These are phyloP conservation scores for Lophius piscatorius DNA, from an alignment of 2,113 vertebrate genomes.

Conservation along the genomic window DNA sequence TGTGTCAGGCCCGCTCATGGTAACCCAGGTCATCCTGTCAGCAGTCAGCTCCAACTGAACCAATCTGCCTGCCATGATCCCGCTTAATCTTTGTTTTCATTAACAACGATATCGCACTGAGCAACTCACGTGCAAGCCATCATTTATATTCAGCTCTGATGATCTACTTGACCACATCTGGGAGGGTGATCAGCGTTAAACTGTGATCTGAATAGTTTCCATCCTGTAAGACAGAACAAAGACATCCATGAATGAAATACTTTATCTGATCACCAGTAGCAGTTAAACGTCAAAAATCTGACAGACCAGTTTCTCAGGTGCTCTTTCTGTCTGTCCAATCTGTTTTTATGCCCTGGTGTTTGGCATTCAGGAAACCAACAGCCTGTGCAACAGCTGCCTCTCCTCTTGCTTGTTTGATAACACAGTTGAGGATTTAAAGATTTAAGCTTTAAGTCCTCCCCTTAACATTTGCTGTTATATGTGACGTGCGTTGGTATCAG, in stretches of 20 bases:
- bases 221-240: too few species aligned
- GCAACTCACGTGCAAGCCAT: constrained; percentile 13
- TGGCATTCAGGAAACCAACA: constrained; percentile 29
- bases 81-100: constrained; percentile 73
- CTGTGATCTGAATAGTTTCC: too few species aligned
- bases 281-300: too few species aligned
- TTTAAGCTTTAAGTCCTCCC: constrained; percentile 48
- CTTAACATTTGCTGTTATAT: constrained; percentile 24
- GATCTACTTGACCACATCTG: too few species aligned
- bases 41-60: constrained; percentile 36
- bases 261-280: too few species aligned
- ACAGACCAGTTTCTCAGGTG: background rate
- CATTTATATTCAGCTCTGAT: constrained; percentile 3
- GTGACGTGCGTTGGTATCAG: constrained; percentile 18
- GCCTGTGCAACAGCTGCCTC: constrained; percentile 56
- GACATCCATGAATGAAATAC: too few species aligned
- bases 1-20: constrained; percentile 28
- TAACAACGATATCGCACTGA: constrained; percentile 23
- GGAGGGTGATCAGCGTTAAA: too few species aligned
- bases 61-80: constrained; percentile 41
- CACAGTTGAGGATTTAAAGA: constrained; percentile 56
- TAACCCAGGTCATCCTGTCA: constrained; percentile 46
- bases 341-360: background rate
- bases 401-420: constrained; percentile 40
- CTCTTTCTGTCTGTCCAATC: background rate